Base-by-base conservation (phyloP, 2,113 vertebrate species). In the Heterotilapia buettikoferi region DNA sequence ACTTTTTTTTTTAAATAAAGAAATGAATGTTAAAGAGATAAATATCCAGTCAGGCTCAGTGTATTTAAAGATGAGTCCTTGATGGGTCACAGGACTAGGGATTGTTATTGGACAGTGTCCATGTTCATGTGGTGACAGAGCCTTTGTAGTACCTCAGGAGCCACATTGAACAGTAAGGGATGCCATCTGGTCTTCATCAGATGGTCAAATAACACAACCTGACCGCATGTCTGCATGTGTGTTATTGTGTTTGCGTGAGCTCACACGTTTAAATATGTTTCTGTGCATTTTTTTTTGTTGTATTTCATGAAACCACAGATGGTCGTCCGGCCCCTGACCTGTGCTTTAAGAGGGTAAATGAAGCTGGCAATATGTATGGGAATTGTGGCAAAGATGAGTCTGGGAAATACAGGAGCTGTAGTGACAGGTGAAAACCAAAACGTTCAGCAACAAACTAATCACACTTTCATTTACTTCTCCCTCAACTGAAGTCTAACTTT, bases 381-480 rank as follows among this genome's bases (percentile, higher is more conserved):
- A 99, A 99, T 96, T 99, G 99, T 84, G 99, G 99, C 50, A 99
- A 98, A 94, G 97, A 99, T 93, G 87, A 96, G 56, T 89, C 96
- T 1, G 98, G 98, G 29, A 95, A 95, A 84, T 98, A 98, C 96
- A 97, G 94, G 95, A 97, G 96, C 80, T 99, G 99, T 87, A 96
- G 92, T 47, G 94, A 94, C 21, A 98, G 97, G 99, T 99, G 93
- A 95, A 45, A 19, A 66, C 18, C 14, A 52, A 36, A 43, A 31
- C 3, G 5, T 14, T 54, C 54, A 61, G 16, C 18, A 7, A 11
- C 2, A 13, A 16, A 33, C 2, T 18, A 47, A 8, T 43, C 21
- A 50, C 24, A 76, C 5, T 31, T 66, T 78, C 2, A 36, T 63
- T 47, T n/a, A 6, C 16, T 21, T 24, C 12, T 79, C 3, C 16